Percentiles rank a stretch among this genome's conserved stretches.
These are phyloP conservation scores for Gorsachius magnificus DNA, from an alignment of 2,797 vertebrate species.

Conservation along the genomic window DNA sequence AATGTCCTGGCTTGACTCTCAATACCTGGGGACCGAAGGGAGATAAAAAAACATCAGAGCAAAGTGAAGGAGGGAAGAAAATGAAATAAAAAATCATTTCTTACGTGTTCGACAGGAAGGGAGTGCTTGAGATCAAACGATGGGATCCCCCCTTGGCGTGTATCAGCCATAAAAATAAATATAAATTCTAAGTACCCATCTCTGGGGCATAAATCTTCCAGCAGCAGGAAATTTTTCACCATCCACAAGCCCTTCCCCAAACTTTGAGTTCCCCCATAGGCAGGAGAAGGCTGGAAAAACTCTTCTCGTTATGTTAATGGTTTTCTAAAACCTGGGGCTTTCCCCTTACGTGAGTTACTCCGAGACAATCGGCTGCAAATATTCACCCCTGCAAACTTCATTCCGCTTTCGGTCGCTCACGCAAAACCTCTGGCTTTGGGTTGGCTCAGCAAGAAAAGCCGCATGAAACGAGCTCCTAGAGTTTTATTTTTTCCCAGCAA, in stretches of 20 bases:
- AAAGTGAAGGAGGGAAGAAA: not conserved
- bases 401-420: not conserved
- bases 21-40: not conserved
- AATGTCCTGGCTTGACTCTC: conserved; percentile 61
- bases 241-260: rapidly evolving
- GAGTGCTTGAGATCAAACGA: not conserved
- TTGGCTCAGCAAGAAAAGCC: not conserved
- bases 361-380: rapidly evolving
- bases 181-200: not conserved
- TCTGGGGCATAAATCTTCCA: not conserved
- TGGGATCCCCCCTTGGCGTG: not conserved
- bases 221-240: not conserved
- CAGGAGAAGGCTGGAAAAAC: not conserved
- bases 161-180: not conserved
- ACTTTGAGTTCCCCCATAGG: not conserved
- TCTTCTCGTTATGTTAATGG: not conserved
- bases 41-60: conserved; percentile 29
- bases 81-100: not conserved
- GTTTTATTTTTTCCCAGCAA: not conserved
- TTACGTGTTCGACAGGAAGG: not conserved
- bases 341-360: not conserved
- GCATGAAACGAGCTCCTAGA: not conserved
- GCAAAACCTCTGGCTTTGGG: not conserved
- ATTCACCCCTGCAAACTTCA: not conserved
- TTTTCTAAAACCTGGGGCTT: not conserved